phyloP scores from a whole-genome alignment of 92 coral and sea anemone species.

The Paragorgia papillata region DNA sequence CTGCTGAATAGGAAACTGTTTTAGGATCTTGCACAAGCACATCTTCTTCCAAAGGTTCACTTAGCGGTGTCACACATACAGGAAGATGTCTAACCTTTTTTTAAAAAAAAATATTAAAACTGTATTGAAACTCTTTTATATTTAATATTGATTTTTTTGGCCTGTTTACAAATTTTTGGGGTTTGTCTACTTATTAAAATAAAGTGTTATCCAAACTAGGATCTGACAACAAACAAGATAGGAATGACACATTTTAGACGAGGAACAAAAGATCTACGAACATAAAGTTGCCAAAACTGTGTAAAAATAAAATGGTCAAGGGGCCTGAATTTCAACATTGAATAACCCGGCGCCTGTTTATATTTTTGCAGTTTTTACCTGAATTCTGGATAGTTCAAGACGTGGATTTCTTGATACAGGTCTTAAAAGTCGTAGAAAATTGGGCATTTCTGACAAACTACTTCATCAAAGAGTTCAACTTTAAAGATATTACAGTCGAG shows the following conservation, averaged over 20 bases:
- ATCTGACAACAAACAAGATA: neutral
- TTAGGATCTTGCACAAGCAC: conserved; percentile 12
- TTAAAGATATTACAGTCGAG: neutral
- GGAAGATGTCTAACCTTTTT: conserved; percentile 37
- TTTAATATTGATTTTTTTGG: neutral
- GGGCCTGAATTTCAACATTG: neutral
- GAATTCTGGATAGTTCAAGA: conserved; percentile 21
- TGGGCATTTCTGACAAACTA: conserved; percentile 32
- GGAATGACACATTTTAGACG: neutral
- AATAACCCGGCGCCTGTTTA: neutral
- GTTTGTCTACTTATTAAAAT: no score
- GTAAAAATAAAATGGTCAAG: neutral
- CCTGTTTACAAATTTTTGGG: no score
- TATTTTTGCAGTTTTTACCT: conserved; percentile 13
- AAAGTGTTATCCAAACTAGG: neutral
- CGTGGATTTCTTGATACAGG: conserved; percentile 28
- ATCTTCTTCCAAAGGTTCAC: conserved; percentile 77
- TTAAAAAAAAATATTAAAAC: neutral
- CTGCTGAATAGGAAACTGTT: conserved; percentile 20
- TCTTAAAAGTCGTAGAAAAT: conserved; percentile 17
- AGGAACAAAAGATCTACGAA: neutral
- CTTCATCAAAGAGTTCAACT: conserved; percentile 17
- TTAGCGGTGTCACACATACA: conserved; percentile 58
- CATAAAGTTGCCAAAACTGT: no score
- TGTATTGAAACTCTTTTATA: neutral